Percentiles rank a stretch among this genome's conserved stretches.
Evolutionary conservation across 2,113 vertebrate genomes (phyloP).

Genomic region (Microcebus murinus): DNA sequence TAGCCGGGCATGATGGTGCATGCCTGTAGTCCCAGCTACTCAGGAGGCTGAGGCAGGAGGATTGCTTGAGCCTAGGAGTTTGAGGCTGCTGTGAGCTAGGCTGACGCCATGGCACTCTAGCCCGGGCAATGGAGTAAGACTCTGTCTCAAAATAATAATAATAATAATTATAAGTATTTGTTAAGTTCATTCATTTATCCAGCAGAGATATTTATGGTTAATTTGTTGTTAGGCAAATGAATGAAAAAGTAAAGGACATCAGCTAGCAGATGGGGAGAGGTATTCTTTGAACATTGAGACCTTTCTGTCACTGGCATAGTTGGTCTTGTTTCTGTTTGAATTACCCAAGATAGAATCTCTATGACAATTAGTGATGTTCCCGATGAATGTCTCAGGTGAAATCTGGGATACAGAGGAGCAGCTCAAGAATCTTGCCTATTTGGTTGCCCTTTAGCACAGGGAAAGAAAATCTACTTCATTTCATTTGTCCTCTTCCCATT

Average conservation of each 20-base stretch:
- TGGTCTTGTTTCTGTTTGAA: background rate
- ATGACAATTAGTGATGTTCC: background rate
- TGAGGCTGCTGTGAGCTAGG: too few species aligned
- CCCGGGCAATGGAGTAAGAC: too few species aligned
- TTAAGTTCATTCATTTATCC: background rate
- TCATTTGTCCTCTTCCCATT: constrained; percentile 9
- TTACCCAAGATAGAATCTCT: background rate
- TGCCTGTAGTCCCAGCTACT: too few species aligned
- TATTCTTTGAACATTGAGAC: background rate
- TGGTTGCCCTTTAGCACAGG: background rate
- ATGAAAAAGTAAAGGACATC: background rate
- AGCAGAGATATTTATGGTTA: constrained; percentile 11
- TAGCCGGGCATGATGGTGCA: too few species aligned
- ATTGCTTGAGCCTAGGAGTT: too few species aligned
- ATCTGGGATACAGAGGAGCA: background rate
- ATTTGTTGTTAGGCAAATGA: background rate
- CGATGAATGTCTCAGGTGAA: background rate
- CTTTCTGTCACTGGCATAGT: background rate
- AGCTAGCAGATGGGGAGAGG: background rate
- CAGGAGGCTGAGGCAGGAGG: too few species aligned
- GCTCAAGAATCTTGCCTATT: background rate
- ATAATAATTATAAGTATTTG: background rate
- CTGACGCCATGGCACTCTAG: too few species aligned
- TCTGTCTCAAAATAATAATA: too few species aligned
- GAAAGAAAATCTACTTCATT: constrained; percentile 5